Conservation (phyloP, 2,888 invertebrate species). For the Yponomeuta malinellus region DNA sequence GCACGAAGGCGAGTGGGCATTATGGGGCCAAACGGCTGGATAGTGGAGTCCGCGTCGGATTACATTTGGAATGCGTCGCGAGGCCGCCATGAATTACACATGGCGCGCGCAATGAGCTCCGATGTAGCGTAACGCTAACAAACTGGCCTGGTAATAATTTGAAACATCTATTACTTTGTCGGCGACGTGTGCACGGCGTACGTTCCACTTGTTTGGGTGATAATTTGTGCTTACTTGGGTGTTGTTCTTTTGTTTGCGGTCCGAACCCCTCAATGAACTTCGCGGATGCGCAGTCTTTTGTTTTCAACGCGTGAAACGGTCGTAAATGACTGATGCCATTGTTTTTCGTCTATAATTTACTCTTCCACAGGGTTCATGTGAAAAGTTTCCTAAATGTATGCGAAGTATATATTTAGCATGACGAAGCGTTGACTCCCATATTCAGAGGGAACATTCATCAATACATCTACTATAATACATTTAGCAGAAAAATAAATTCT, state of each 20-base stretch:
- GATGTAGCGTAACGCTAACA: constrained; percentile 43
- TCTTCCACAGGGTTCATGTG: too few species aligned
- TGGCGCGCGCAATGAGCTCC: constrained; percentile 49
- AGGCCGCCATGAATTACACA: constrained; percentile 60
- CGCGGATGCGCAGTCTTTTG: neutral
- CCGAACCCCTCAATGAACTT: neutral
- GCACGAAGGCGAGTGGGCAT: constrained; percentile 12
- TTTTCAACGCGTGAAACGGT: too few species aligned
- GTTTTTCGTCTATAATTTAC: too few species aligned
- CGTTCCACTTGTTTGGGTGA: neutral
- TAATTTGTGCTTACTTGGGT: neutral
- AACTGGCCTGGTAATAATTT: constrained; percentile 8
- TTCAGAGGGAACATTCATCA: too few species aligned
- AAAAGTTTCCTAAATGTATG: too few species aligned
- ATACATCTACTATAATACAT: too few species aligned
- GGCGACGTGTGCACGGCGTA: neutral
- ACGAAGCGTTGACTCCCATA: too few species aligned
- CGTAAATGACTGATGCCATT: too few species aligned
- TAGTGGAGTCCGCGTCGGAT: constrained; percentile 40
- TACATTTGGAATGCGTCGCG: constrained; percentile 65
- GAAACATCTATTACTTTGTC: constrained; percentile 7
- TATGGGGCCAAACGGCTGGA: neutral
- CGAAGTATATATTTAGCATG: too few species aligned
- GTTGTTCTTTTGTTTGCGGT: neutral
- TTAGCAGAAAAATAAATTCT: too few species aligned